phyloP scores from a whole-genome alignment of 2,113 vertebrate genomes.

The Lophotis ruficrista region DNA sequence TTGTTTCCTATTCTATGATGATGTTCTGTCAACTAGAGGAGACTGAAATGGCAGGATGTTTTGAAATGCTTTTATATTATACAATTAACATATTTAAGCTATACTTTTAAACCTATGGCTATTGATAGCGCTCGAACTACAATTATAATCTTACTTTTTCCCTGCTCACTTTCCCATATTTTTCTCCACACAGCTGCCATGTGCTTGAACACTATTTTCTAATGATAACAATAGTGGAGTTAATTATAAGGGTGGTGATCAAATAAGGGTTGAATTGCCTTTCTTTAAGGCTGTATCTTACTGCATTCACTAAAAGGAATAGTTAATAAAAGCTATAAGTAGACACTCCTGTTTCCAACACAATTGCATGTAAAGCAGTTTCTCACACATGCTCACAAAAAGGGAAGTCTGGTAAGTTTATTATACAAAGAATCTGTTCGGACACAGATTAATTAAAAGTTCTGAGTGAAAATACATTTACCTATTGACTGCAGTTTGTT shows the following conservation, averaged over 20 bases:
- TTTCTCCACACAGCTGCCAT: background rate
- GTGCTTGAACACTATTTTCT: background rate
- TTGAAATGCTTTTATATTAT: background rate
- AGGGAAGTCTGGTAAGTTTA: background rate
- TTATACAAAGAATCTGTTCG: background rate
- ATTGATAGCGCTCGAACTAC: background rate
- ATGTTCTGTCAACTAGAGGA: background rate
- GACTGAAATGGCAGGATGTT: background rate
- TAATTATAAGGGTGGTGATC: background rate
- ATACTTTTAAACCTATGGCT: background rate
- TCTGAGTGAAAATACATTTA: background rate
- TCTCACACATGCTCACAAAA: background rate
- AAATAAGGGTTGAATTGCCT: background rate
- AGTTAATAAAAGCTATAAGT: background rate
- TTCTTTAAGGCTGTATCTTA: background rate
- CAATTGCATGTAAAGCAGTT: background rate
- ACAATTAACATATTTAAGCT: background rate
- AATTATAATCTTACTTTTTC: background rate
- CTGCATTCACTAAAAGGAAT: background rate
- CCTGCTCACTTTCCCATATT: background rate
- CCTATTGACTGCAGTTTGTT: background rate
- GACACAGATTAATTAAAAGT: background rate
- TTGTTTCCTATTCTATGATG: background rate
- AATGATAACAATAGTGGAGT: background rate
- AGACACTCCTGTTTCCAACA: background rate